Evolutionary conservation across 2,888 invertebrate genomes (phyloP).

Genomic region (Caradrina kadenii): DNA sequence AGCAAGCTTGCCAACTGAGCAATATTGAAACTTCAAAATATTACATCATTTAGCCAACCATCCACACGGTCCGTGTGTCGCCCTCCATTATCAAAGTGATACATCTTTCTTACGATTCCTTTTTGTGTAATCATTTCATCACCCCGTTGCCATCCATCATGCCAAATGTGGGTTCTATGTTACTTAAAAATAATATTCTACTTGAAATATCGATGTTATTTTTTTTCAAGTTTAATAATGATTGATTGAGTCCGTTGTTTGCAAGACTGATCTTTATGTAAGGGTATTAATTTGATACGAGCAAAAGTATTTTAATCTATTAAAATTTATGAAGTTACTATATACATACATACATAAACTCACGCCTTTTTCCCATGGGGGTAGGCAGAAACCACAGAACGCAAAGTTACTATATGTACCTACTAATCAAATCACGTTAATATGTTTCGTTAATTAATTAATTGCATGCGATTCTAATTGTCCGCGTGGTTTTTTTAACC

Average conservation of each 20-base stretch:
- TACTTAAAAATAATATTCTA: constrained; percentile 40
- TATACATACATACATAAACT: too few species aligned
- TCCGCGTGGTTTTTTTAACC: too few species aligned
- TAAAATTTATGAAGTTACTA: too few species aligned
- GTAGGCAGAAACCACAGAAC: too few species aligned
- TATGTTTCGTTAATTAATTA: too few species aligned
- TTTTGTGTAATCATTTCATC: constrained; percentile 63
- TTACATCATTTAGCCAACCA: background rate
- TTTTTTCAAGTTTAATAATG: constrained; percentile 15
- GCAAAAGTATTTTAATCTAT: too few species aligned
- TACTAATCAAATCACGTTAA: too few species aligned
- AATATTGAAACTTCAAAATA: background rate
- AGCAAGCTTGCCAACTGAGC: too few species aligned
- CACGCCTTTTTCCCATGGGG: too few species aligned
- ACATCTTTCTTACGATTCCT: constrained; percentile 70
- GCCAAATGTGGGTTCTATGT: constrained; percentile 27
- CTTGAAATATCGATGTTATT: background rate
- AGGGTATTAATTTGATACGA: background rate
- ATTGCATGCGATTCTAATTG: too few species aligned
- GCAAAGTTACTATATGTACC: too few species aligned
- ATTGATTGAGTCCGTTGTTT: constrained; percentile 23
- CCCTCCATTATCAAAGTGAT: constrained; percentile 63
- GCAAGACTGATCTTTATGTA: background rate
- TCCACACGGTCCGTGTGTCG: background rate
- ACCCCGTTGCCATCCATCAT: constrained; percentile 62